Conservation (phyloP, 2,113 vertebrate species). For the Urocitellus parryii region DNA sequence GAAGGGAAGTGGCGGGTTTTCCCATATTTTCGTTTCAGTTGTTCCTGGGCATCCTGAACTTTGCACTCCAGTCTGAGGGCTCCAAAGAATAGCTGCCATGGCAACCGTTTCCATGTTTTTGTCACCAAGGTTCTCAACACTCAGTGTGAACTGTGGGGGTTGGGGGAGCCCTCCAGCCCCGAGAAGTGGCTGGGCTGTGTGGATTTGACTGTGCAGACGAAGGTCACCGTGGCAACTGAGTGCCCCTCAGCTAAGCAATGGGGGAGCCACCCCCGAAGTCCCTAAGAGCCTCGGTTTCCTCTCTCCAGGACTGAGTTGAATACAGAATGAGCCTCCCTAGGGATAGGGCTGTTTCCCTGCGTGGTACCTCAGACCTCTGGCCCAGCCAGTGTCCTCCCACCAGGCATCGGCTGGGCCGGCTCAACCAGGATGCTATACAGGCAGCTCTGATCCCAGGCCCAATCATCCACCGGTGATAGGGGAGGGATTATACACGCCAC, state of each 20-base stretch:
- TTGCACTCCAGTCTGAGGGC: constrained; percentile 77
- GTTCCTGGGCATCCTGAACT: constrained; percentile 85
- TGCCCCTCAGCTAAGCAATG: constrained; percentile 68
- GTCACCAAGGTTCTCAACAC: constrained; percentile 84
- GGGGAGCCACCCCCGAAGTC: background rate
- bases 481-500: background rate
- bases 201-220: constrained; percentile 74
- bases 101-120: constrained; percentile 90
- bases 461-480: background rate
- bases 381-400: background rate
- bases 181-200: constrained; percentile 65
- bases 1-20: constrained; percentile 49
- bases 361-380: background rate
- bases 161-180: constrained; percentile 35
- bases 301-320: constrained; percentile 72
- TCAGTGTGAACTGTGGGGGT: constrained; percentile 79
- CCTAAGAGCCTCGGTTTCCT: constrained; percentile 67
- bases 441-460: background rate
- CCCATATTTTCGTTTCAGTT: constrained; percentile 77
- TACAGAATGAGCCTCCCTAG: constrained; percentile 63
- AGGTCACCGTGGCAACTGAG: constrained; percentile 81
- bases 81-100: constrained; percentile 83
- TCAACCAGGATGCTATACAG: background rate
- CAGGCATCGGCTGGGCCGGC: background rate
- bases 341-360: background rate